Conservation (phyloP, 2,113 vertebrate species). For the Prietella phreatophila region DNA sequence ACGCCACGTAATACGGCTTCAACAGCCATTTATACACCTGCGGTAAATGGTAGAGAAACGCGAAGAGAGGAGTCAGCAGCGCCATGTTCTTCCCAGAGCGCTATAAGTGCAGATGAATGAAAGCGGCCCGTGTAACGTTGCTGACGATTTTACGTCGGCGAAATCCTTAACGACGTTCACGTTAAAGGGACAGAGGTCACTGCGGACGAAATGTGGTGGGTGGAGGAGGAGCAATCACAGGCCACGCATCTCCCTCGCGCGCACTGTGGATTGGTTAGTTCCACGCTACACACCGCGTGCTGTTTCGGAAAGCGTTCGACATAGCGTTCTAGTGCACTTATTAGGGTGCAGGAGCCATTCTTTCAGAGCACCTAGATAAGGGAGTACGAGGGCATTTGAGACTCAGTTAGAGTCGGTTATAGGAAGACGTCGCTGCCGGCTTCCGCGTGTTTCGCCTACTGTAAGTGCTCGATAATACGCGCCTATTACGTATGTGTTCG, state of each 20-base stretch:
- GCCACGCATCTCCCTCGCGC: background rate
- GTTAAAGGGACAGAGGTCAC: conserved; percentile 63
- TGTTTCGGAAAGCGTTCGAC: background rate
- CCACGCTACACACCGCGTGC: background rate
- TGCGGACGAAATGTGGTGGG: conserved; percentile 47
- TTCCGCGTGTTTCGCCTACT: conserved; percentile 3
- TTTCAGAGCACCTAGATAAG: background rate
- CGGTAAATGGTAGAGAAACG: conserved; percentile 84
- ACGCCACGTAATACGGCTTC: conserved; percentile 85
- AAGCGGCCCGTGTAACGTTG: background rate
- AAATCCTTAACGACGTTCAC: background rate
- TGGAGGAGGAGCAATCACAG: too few relatives aligned
- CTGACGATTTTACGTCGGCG: conserved; percentile 31
- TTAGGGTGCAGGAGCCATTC: background rate
- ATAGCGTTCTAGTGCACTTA: background rate
- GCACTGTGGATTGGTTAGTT: conserved; percentile 26
- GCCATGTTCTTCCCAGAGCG: conserved; percentile 74
- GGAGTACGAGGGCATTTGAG: background rate
- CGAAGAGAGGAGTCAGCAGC: conserved; percentile 82
- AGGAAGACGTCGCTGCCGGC: background rate
- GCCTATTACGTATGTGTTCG: accelerated
- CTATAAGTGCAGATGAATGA: background rate
- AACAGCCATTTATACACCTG: conserved; percentile 90
- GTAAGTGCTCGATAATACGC: background rate
- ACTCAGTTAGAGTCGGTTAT: too few relatives aligned